Percentiles rank a stretch among this genome's conserved stretches.
Evolutionary conservation across 2,797 vertebrate genomes (phyloP).

Genomic region (Sternotherus odoratus): DNA sequence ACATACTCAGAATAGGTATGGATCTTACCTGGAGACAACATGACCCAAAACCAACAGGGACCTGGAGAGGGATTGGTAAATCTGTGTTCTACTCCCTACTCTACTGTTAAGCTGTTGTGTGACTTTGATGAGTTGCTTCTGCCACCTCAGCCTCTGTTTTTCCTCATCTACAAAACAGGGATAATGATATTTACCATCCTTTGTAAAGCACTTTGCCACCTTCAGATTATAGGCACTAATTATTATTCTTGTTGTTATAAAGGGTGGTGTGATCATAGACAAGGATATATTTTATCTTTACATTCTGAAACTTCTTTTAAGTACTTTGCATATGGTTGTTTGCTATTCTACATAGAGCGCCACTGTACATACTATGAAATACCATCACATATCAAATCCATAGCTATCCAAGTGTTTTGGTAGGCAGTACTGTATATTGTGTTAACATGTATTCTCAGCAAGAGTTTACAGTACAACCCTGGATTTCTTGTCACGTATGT

Average conservation of each 20-base stretch:
- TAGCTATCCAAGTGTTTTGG: neutral
- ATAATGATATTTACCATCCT: neutral
- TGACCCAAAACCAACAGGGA: neutral
- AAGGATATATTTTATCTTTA: neutral
- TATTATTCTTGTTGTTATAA: neutral
- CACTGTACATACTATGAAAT: rapidly evolving
- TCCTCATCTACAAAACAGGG: neutral
- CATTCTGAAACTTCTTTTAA: neutral
- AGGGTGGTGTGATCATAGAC: neutral
- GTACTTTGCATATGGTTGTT: rapidly evolving
- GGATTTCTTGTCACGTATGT: neutral
- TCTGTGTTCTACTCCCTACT: neutral
- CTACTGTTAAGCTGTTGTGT: neutral
- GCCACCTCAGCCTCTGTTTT: neutral
- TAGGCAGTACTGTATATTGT: neutral
- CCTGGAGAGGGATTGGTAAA: neutral
- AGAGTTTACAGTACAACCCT: neutral
- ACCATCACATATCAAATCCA: neutral
- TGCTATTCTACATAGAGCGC: neutral
- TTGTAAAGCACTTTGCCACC: neutral
- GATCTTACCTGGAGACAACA: neutral
- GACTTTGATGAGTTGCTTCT: neutral
- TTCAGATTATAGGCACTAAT: neutral
- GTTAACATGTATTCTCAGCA: neutral
- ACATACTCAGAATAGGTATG: neutral